These are phyloP conservation scores for Magallana nippona DNA, from an alignment of 2,888 invertebrate genomes.

Conservation along the genomic window DNA sequence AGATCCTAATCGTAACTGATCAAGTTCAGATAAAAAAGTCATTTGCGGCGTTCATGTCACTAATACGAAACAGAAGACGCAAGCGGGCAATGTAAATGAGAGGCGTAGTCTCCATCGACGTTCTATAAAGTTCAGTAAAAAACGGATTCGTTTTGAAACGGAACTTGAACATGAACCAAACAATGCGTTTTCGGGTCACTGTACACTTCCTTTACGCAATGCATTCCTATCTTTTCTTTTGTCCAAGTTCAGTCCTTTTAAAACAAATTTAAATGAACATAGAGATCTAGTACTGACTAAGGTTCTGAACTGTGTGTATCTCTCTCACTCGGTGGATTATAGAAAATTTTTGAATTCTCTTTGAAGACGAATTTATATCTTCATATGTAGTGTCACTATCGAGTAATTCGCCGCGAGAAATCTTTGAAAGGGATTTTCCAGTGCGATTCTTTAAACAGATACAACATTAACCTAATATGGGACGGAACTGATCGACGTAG, in stretches of 20 bases:
- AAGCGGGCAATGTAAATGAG: background rate
- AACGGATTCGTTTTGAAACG: conserved; percentile 22
- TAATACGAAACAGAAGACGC: background rate
- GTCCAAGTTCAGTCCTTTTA: conserved; percentile 20
- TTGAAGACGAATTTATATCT: background rate
- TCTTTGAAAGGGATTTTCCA: conserved; percentile 13
- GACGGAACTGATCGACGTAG: background rate
- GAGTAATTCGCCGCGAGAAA: background rate
- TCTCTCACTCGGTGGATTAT: background rate
- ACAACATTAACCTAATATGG: background rate
- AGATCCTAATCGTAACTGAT: conserved; percentile 20
- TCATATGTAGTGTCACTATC: background rate
- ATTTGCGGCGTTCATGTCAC: background rate
- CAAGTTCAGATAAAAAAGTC: background rate
- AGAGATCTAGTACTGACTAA: background rate
- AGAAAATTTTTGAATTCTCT: background rate
- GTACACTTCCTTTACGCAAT: conserved; percentile 3
- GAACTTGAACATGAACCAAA: conserved; percentile 14
- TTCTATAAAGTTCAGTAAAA: background rate
- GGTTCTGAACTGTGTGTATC: background rate
- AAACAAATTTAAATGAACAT: conserved; percentile 17
- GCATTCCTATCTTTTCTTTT: conserved; percentile 21
- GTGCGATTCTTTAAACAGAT: background rate
- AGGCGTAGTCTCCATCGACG: background rate
- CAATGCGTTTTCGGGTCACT: background rate